Percentiles rank a stretch among this genome's conserved stretches.
These are phyloP conservation scores for Cerceris ruficornis DNA, from an alignment of 2,888 invertebrate species.

Conservation along the genomic window DNA sequence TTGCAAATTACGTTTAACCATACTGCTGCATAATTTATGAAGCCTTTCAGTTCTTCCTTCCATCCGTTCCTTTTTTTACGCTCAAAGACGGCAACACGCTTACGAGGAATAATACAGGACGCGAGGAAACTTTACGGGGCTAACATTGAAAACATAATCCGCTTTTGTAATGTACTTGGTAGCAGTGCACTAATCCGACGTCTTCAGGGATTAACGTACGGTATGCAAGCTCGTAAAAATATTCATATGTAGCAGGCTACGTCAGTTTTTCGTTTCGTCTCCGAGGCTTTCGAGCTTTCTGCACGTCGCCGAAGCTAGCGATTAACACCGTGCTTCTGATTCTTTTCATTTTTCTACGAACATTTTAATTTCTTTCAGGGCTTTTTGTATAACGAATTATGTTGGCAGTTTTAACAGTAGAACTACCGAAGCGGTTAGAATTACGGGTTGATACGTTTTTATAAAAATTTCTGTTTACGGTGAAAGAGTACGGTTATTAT, in stretches of 20 bases:
- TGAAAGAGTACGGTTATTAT: too few relatives aligned
- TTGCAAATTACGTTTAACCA: too few relatives aligned
- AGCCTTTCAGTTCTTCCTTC: too few relatives aligned
- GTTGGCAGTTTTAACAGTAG: too few relatives aligned
- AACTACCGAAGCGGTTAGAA: too few relatives aligned
- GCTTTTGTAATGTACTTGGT: constrained; percentile 34
- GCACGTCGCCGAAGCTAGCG: background rate
- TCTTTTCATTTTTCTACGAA: too few relatives aligned
- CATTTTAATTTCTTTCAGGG: too few relatives aligned
- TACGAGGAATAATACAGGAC: constrained; percentile 9
- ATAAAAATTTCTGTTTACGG: too few relatives aligned
- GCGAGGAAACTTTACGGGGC: background rate
- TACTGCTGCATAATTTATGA: too few relatives aligned
- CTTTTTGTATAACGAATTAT: too few relatives aligned
- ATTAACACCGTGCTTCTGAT: background rate
- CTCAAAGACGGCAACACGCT: background rate
- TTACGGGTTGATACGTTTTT: too few relatives aligned
- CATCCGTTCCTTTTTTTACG: too few relatives aligned
- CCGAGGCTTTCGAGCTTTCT: constrained; percentile 16
- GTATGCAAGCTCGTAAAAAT: constrained; percentile 6
- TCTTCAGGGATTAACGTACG: constrained; percentile 3
- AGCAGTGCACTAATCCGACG: constrained; percentile 5
- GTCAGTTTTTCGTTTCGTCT: background rate
- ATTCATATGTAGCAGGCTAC: background rate
- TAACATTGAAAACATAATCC: constrained; percentile 38